phyloP scores from a whole-genome alignment of 2,888 invertebrate species.

The Bellardia pandia region DNA sequence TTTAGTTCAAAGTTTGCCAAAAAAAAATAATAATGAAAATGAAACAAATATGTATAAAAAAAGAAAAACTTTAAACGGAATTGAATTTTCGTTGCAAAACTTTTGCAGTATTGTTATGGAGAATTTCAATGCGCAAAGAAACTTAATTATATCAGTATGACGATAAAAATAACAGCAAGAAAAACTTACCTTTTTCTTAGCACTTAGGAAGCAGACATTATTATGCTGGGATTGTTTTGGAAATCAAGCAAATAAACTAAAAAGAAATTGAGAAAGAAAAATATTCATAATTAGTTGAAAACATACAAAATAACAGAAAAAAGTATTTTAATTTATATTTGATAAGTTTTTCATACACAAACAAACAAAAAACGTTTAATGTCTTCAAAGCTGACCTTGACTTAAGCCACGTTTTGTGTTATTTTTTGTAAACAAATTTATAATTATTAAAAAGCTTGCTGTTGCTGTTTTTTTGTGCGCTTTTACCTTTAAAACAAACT shows the following conservation, averaged over 20 bases:
- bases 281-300: constrained; percentile 19
- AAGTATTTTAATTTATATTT: background rate
- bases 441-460: background rate
- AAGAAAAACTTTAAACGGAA: constrained; percentile 25
- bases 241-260: background rate
- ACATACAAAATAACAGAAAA: constrained; percentile 2
- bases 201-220: constrained; percentile 40
- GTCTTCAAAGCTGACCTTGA: constrained; percentile 45
- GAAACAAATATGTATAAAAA: background rate
- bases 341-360: background rate
- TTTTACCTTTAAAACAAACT: constrained; percentile 16
- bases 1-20: constrained; percentile 42
- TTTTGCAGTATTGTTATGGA: constrained; percentile 8
- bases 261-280: constrained; percentile 45
- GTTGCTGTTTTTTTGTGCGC: background rate
- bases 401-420: constrained; percentile 36
- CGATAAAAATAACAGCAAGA: background rate
- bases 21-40: background rate
- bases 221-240: constrained; percentile 26
- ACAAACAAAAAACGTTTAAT: constrained; percentile 4
- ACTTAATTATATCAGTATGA: constrained; percentile 5
- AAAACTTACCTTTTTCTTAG: constrained; percentile 52
- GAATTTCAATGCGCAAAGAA: constrained; percentile 5
- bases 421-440: background rate
- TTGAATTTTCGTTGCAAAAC: constrained; percentile 28